Base-by-base conservation (phyloP, 2,113 vertebrate species). In the Perca fluviatilis region DNA sequence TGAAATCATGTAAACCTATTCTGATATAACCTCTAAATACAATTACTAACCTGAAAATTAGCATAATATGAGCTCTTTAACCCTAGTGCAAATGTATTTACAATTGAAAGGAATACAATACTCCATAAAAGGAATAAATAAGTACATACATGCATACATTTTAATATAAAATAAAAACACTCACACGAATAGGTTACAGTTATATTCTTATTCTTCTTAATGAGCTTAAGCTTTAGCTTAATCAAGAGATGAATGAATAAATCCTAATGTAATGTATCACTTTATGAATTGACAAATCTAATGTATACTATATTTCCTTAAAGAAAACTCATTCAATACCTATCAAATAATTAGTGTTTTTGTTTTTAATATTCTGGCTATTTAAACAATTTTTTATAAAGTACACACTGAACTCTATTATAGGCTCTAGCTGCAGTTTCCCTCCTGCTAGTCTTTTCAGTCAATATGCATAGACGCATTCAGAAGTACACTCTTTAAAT, bases 401-500 rank as follows among this genome's bases (percentile, higher is more conserved):
- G 15, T 30, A 15, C 6, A 49, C 25, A 50, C 7, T 19, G 15
- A 51, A 18, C 2, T 43, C 47, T 21, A 61, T 5, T 23, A 65
- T 3, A 21, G 58, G 60, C 33, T 69, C 1, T 72, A 4, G n/a
- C 36, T 25, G 64, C 5, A 36, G 25, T 46, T 67, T 61, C 6
- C 43, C 3, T 25, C 14, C 18, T 46, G 6, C 64, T n/a, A 16
- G 25, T 0, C 49, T 66, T 69, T 13, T 49, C 15, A 47, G 60
- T 60, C 23, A 58, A 3, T 1, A 0, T 19, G 21, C 43, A 56
- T 1, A 14, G 11, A 67, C 33, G 56, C 56, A 27, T 7, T 19
- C 3, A 49, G 15, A 5, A 47, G n/a, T 11, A 23, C 61, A 68
- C 60, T 5, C 57, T 75, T 86, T 69, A 88, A 85, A 79, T 73